Conservation (phyloP, 2,888 invertebrate genomes). For the Monopis laevigella region DNA sequence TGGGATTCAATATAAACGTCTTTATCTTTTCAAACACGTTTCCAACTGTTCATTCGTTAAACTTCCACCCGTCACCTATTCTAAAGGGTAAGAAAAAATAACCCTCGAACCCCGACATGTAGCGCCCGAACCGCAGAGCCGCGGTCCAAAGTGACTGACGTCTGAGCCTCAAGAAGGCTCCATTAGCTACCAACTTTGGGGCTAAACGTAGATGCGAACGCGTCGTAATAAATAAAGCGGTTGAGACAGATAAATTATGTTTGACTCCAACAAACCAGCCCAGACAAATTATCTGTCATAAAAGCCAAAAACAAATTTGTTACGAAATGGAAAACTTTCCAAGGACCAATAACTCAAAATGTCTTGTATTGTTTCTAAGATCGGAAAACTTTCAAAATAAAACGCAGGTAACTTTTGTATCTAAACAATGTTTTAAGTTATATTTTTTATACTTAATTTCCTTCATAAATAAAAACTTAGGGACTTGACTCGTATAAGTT, state of each 20-base stretch:
- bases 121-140: slow-evolving; percentile 4
- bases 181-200: slow-evolving; percentile 58
- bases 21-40: slow-evolving; percentile 17
- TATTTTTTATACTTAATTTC: too few species aligned
- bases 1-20: slow-evolving; percentile 1
- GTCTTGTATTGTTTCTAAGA: slow-evolving; percentile 8
- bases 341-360: slow-evolving; percentile 22
- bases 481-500: too few species aligned
- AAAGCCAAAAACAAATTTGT: slow-evolving; percentile 60
- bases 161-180: slow-evolving; percentile 50
- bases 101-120: background rate
- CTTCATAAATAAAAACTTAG: too few species aligned
- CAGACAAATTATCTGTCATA: slow-evolving; percentile 65
- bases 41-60: slow-evolving; percentile 36
- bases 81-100: slow-evolving; percentile 21
- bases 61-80: slow-evolving; percentile 40
- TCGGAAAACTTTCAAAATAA: background rate
- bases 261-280: slow-evolving; percentile 57
- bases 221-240: slow-evolving; percentile 63
- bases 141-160: slow-evolving; percentile 38
- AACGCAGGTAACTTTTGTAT: too few species aligned
- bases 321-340: slow-evolving; percentile 50
- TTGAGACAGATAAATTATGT: slow-evolving; percentile 66
- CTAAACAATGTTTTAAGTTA: too few species aligned
- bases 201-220: slow-evolving; percentile 57